Evolutionary conservation across 2,888 invertebrate species (phyloP).

Genomic region (Nemotelus nigrinus): DNA sequence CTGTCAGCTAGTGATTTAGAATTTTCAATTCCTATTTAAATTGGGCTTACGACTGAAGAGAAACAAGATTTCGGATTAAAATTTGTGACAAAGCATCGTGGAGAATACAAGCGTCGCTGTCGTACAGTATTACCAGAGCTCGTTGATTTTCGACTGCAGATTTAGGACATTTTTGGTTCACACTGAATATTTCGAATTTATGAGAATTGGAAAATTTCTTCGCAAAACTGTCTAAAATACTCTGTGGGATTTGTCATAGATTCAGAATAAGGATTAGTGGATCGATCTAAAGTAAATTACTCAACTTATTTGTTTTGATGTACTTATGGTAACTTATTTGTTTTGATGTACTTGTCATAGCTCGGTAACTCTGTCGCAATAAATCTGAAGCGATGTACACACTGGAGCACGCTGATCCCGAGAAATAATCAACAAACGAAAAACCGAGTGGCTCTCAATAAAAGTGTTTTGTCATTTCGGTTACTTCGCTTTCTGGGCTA

Average conservation of each 20-base stretch:
- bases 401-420: background rate
- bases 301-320: no score
- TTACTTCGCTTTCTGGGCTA: constrained; percentile 5
- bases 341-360: no score
- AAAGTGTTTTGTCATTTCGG: constrained; percentile 44
- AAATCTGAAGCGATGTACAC: constrained; percentile 18
- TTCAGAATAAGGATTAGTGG: no score
- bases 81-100: background rate
- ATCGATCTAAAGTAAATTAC: no score
- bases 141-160: no score
- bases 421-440: background rate
- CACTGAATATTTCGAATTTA: no score
- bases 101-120: background rate
- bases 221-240: no score
- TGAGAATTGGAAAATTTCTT: no score
- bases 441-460: constrained; percentile 21
- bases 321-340: no score
- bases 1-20: constrained; percentile 63
- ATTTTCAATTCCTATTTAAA: constrained; percentile 66
- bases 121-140: background rate
- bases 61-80: background rate
- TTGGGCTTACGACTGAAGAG: constrained; percentile 55
- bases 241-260: no score
- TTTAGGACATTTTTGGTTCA: no score
- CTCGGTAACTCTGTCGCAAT: constrained; percentile 8